A percentile compares a stretch with the other conserved stretches of the same genome.
These are phyloP conservation scores for Fulica atra DNA, from an alignment of 2,113 vertebrate genomes.

Conservation along the genomic window DNA sequence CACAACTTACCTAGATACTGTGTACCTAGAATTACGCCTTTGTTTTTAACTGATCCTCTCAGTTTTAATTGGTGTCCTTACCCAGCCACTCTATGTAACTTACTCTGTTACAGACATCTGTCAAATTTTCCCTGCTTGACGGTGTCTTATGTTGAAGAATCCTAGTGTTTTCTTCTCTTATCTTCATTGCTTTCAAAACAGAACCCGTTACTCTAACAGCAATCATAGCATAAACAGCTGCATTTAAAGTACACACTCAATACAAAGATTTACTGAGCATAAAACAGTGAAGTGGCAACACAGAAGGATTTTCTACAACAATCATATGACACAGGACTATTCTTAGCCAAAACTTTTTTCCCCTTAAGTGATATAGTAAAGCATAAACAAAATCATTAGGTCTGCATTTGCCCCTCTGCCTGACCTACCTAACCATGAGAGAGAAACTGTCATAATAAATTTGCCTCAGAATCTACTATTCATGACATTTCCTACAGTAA, in stretches of 20 bases:
- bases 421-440: neutral
- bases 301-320: neutral
- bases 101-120: neutral
- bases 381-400: neutral
- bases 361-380: neutral
- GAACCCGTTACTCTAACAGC: neutral
- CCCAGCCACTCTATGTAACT: neutral
- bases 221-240: fast-evolving
- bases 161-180: neutral
- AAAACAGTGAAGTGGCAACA: neutral
- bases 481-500: neutral
- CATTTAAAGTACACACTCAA: neutral
- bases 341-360: neutral
- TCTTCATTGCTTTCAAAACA: neutral
- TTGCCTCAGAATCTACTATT: neutral
- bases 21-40: neutral
- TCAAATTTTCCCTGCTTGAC: neutral
- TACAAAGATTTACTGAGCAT: neutral
- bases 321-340: neutral
- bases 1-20: neutral
- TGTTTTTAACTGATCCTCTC: neutral
- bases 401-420: neutral
- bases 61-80: neutral
- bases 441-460: neutral
- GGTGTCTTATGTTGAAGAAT: neutral